Evolutionary conservation across 2,113 vertebrate species (phyloP), one percentile per base, ranked within the genome.

Genomic region (Myrmophylax atrothorax): DNA sequence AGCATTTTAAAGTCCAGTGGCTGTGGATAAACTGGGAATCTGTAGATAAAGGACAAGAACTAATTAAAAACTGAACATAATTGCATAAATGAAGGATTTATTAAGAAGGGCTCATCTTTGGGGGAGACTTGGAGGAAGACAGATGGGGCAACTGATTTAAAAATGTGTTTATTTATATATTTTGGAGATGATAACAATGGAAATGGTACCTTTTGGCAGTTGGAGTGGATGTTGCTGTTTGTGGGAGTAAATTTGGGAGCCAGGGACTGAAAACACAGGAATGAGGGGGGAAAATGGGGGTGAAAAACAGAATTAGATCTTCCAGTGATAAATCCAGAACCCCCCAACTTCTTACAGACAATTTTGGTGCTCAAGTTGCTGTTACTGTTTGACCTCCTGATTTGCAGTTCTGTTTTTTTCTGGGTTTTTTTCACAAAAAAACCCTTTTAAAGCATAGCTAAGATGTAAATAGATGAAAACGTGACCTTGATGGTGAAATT

Each of bases 341-440:
- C 53, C 9, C 14, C 8, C 7, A 1, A 4, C 29, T 46, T 37
- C 50, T 53, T 20, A 16, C 1, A 1, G 69, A 7, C 7, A 0
- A 9, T 29, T 37, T 9, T 29, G 31, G 29, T 13, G 3, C 40
- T 10, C 10, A 12, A 23, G 8, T 15, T n/a, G 18, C 63, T 7
- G 6, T 23, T 35, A 3, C 23, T 20, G 4, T 24, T 74, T 33
- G 18, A 23, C 46, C 44, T 58, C 40, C 63, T 77, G 5, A 53
- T 42, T 18, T 56, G 18, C 22, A 25, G 35, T 73, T 74, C 33
- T 25, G 81, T 84, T 40, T 40, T 13, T 40, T 40, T 4, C 12
- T 5, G 40, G 12, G 12, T 40, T 40, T 40, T 40, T 40, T 40
- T 12, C 40, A 40, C 10, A 40, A 40, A 40, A 40, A 40, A 40